Base-by-base conservation (phyloP, 2,113 vertebrate species). In the Lates calcarifer region DNA sequence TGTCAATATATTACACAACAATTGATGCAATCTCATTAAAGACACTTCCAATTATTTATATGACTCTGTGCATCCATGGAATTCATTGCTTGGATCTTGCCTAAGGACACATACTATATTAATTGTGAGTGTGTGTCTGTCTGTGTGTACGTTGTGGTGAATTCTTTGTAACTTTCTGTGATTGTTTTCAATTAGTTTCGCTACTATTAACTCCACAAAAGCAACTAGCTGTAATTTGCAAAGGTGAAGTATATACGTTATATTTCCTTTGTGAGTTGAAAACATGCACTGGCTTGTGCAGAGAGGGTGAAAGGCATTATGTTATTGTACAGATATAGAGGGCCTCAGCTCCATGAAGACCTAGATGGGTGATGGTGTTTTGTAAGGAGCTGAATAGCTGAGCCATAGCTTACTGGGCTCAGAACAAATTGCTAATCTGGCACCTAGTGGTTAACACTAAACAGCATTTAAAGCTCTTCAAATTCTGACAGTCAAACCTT, bases 141-240 rank as follows among this genome's bases (percentile, higher is more conserved):
- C 14, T 28, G 26, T 58, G 41, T 41, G 31, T 41, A 24, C 28
- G 14, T 11, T 18, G 12, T 55, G 31, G 26, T 47, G 63, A 24
- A 55, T 33, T n/a, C 13, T 31, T n/a, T 39, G 22, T n/a, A 55
- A 39, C 51, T 53, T 12, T 26, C 13, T 43, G 10, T 55, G 26
- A 33, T 45, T 67, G 37, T 53, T 55, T 83, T 60, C 45, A 53
- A 80, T 60, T 74, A 65, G 33, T 64, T 49, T 26, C 22, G 26
- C 31, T 43, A 56, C 43, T 18, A 18, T 47, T 45, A 45, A 28
- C 17, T 65, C n/a, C 4, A 37, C 28, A 56, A 62, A 51, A 3
- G 33, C 41, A 14, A 33, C 37, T 26, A 6, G n/a, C 17, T 37
- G 24, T 60, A 11, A 20, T 67, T 55, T 67, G 45, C 66, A 31